Evolutionary conservation across 2,888 invertebrate species (phyloP), one percentile per base, ranked within the genome.

Genomic region (Machimus atricapillus): DNA sequence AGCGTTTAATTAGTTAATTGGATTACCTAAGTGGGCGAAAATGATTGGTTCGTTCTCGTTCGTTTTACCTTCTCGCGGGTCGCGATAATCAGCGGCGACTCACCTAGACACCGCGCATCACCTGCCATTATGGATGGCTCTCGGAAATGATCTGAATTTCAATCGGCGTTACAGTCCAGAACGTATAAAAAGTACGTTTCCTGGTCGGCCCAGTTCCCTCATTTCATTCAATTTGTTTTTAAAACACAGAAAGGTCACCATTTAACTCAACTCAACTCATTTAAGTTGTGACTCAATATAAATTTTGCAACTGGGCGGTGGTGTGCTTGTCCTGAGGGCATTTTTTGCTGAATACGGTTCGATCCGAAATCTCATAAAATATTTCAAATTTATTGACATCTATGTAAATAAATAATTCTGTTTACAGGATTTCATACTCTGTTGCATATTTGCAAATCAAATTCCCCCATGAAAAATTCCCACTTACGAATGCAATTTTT

Each of bases 1-100:
- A 66, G 82, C 83, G 87, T 87, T 77, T 82, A 37, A 77, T 76
- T 77, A 82, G 85, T 87, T 88, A 88, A 88, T 88, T 87, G 78
- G 88, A 87, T 88, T 87, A 87, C 78, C 34, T 73, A 85, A 86
- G 86, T 88, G 79, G 86, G 86, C 86, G 86, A 86, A 66, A 86
- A 58, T 79, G 78, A 77, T 85, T 74, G 85, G 74, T 12, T 73
- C 74, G 73, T 2, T 85, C 73, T 74, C 85, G 16, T 43, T 85
- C 85, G 23, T 27, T 46, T 73, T 14, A 16, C 31, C 16, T 27
- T 43, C 74, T 31, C 74, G 74, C 74, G 85, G 46, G n/a, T 85
- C 46, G 27, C 40, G 43, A 46, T 85, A 74, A 85, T 46, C 73
- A 27, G 85, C 43, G 34, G 82, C 37, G 23, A 58, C 19, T 56